Evolutionary conservation across 2,113 vertebrate genomes (phyloP).

Genomic region (Cyanoderma ruficeps): DNA sequence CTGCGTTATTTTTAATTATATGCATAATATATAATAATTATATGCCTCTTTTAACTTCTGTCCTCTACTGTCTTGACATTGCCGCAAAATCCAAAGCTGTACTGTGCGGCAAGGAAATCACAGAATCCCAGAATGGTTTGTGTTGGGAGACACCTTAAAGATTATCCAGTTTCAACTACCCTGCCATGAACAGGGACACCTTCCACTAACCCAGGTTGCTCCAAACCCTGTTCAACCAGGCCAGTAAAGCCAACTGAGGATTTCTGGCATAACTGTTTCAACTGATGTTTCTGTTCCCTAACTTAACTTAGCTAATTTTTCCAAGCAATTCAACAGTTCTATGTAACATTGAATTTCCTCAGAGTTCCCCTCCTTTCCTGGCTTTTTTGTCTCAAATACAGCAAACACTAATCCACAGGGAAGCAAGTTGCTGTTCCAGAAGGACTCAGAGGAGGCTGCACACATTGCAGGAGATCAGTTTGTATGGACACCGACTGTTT

Average conservation of each 20-base stretch:
- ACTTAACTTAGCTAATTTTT: neutral
- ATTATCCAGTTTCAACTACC: neutral
- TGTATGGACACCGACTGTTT: fast-evolving
- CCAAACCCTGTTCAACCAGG: neutral
- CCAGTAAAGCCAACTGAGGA: neutral
- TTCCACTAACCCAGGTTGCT: neutral
- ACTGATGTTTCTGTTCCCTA: neutral
- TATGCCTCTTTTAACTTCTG: neutral
- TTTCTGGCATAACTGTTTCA: neutral
- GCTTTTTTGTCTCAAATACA: neutral
- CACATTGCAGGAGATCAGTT: neutral
- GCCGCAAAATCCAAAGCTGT: neutral
- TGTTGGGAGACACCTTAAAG: neutral
- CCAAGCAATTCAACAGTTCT: neutral
- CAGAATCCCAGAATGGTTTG: neutral
- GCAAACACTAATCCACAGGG: fast-evolving
- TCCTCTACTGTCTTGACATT: neutral
- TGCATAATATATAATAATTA: neutral
- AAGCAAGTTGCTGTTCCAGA: neutral
- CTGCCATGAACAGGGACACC: neutral
- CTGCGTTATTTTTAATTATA: neutral
- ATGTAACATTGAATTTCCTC: neutral
- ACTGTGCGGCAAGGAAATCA: neutral
- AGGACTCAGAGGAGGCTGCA: neutral
- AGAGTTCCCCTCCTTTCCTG: neutral